Evolutionary conservation across 2,797 vertebrate species (phyloP), one percentile per base, ranked within the genome.

Genomic region (Perodicticus potto): DNA sequence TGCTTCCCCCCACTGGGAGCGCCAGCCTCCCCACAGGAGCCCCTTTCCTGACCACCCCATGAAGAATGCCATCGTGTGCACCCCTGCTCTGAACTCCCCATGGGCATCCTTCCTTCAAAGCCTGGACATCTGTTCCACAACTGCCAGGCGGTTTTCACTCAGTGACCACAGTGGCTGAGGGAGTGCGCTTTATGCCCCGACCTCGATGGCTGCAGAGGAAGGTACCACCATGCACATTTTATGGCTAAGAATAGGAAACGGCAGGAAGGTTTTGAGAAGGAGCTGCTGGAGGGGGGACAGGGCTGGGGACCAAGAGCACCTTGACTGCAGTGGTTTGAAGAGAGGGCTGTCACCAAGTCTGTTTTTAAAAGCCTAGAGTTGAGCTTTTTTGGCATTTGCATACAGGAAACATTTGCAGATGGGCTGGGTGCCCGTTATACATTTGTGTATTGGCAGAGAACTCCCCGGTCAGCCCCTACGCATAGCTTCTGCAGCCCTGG

Each of bases 181-280:
- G n/a, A 14, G 83, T 6, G 23, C 25, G 1, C 12, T 34, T 2
- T 37, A 49, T 4, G 5, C 9, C 57, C 8, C 27, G 12, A 2
- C 29, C 12, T 11, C 67, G 0, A 23, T 7, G 20, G 57, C 34
- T 14, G n/a, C 5, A 6, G 32, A 7, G 20, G 34, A 8, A 3
- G 65, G 11, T 5, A 6, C 1, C 25, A 0, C 6, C 7, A 0
- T 0, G 29, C 16, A 40, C 34, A 2, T n/a, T 20, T n/a, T 22
- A 55, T 3, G 63, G 32, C 22, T 6, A 53, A 19, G n/a, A 65
- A 12, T 9, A 11, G 9, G 1, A 7, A 55, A 73, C 45, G 20
- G 6, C 8, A 0, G 63, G 45, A 57, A 29, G 45, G 11, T 53
- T 53, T 53, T 0, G 19, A 34, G 29, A 14, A 9, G 34, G 19